phyloP scores from a whole-genome alignment of 2,888 invertebrate species.

The Acleris holmiana region DNA sequence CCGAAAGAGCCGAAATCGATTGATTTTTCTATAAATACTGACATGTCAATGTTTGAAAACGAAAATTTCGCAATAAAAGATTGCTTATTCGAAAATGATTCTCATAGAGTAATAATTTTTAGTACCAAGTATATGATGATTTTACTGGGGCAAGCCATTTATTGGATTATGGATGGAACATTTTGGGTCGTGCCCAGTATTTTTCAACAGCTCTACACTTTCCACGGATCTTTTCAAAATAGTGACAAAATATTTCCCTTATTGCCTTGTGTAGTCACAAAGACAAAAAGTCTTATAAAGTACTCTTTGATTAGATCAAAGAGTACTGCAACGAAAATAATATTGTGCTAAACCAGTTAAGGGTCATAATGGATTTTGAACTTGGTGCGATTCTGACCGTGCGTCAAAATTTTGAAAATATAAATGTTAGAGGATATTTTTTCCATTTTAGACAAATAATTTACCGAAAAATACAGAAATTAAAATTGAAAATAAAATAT shows the following conservation, averaged over 20 bases:
- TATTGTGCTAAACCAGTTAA: slow-evolving; percentile 8
- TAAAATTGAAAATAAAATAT: too few species aligned
- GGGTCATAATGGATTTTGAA: slow-evolving; percentile 9
- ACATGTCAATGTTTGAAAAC: background rate
- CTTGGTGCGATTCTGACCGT: slow-evolving; percentile 7
- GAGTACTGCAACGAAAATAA: slow-evolving; percentile 9
- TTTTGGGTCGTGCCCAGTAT: slow-evolving; percentile 1
- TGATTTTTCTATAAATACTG: slow-evolving; percentile 1
- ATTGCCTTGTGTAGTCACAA: too few species aligned
- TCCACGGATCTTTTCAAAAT: slow-evolving; percentile 4
- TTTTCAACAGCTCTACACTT: slow-evolving; percentile 5
- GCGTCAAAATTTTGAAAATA: slow-evolving; percentile 8
- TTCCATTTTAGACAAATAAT: too few species aligned
- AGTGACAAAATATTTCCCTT: background rate
- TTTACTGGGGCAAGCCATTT: slow-evolving; percentile 11
- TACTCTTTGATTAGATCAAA: slow-evolving; percentile 8
- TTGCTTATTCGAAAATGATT: slow-evolving; percentile 2
- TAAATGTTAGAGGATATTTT: too few species aligned
- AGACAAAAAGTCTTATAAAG: background rate
- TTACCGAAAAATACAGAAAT: too few species aligned
- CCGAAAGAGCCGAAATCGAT: slow-evolving; percentile 9
- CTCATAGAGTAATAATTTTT: slow-evolving; percentile 3
- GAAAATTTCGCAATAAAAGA: slow-evolving; percentile 5
- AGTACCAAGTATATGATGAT: slow-evolving; percentile 6
- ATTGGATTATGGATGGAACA: slow-evolving; percentile 4